phyloP scores from a whole-genome alignment of 1,140 invertebrate genomes.

The Oryctes rhinoceros region DNA sequence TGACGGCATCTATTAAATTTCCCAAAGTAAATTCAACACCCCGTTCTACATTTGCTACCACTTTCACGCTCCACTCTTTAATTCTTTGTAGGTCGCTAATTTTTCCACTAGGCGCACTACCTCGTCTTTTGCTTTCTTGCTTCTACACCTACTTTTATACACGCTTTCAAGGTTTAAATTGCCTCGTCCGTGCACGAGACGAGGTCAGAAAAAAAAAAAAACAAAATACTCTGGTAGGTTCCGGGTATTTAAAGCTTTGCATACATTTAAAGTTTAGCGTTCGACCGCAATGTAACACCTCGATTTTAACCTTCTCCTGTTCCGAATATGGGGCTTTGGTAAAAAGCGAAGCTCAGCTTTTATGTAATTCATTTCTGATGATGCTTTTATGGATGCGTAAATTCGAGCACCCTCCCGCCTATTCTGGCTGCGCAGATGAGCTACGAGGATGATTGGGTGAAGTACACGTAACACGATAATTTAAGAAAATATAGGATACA shows the following conservation, averaged over 20 bases:
- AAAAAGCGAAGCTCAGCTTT: not conserved
- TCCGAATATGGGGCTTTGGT: not conserved
- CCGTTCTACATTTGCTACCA: not conserved
- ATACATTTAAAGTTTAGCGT: constrained; percentile 1
- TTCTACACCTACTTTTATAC: not conserved
- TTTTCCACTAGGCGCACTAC: not conserved
- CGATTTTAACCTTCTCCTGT: not conserved
- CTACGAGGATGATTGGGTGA: too few species aligned
- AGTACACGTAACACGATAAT: too few species aligned
- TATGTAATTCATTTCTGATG: constrained; percentile 1
- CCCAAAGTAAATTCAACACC: not conserved
- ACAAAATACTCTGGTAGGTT: not conserved
- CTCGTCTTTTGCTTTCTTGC: not conserved
- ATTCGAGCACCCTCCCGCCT: not conserved
- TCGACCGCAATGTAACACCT: not conserved
- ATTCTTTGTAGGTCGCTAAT: constrained; percentile 1
- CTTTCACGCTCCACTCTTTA: not conserved
- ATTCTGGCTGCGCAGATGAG: too few species aligned
- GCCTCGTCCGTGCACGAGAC: not conserved
- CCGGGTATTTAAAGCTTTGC: not conserved
- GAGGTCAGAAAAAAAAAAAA: not conserved
- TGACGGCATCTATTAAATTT: constrained; percentile 15
- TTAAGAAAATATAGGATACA: too few species aligned
- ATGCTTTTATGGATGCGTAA: not conserved
- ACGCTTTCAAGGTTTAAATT: not conserved